A percentile compares a stretch with the other conserved stretches of the same genome.
These are phyloP conservation scores for Callopanchax toddi DNA, from an alignment of 2,113 vertebrate species.

Conservation along the genomic window DNA sequence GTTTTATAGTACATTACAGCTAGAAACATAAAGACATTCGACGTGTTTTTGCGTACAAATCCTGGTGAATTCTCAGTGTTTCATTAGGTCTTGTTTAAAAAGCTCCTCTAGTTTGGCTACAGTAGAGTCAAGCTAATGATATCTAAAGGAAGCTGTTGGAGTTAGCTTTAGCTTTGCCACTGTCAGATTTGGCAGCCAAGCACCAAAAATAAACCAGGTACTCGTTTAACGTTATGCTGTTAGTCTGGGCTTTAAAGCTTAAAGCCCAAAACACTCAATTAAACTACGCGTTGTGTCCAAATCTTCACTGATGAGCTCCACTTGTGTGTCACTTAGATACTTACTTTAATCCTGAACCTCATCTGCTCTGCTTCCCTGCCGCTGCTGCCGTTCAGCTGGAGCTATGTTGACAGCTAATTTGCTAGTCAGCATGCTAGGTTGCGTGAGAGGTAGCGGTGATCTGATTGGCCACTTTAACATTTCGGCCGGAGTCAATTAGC, in stretches of 20 bases:
- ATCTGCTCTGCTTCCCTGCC: conserved; percentile 23
- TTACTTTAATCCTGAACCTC: conserved; percentile 55
- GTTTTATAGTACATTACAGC: background rate
- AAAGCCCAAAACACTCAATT: background rate
- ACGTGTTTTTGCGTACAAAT: background rate
- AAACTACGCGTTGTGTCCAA: background rate
- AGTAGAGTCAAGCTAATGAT: conserved; percentile 32
- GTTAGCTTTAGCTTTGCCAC: conserved; percentile 53
- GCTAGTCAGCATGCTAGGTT: conserved; percentile 17
- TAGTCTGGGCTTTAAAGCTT: background rate
- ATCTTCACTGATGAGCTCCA: background rate
- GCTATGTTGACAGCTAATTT: conserved; percentile 16
- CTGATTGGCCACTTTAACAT: conserved; percentile 48
- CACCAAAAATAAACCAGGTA: too few relatives aligned
- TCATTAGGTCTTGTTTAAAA: background rate
- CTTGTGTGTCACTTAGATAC: conserved; percentile 24
- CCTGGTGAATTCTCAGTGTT: background rate
- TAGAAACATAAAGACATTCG: too few relatives aligned
- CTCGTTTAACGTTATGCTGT: background rate
- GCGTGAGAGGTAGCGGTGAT: background rate
- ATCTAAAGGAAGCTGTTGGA: conserved; percentile 18
- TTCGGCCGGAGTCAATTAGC: conserved; percentile 18
- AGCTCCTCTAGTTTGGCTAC: background rate
- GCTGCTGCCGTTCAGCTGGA: conserved; percentile 36
- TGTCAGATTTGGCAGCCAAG: conserved; percentile 22